Conservation (phyloP, 2,797 vertebrate species). For the Todus mexicanus region DNA sequence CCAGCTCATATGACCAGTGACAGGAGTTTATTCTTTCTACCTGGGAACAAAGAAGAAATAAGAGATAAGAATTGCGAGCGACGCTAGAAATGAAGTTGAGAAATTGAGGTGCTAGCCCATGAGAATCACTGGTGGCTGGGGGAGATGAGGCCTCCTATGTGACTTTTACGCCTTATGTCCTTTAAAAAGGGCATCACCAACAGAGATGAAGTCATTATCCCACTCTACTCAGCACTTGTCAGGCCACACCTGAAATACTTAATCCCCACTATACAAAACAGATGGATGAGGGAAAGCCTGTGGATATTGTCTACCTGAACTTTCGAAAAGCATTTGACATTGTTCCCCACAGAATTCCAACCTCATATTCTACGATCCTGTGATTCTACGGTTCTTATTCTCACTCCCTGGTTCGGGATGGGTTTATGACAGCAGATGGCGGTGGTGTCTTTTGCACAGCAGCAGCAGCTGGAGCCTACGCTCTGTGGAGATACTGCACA, state of each 20-base stretch:
- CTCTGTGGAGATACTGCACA: neutral
- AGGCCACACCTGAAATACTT: neutral
- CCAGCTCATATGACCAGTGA: rapidly evolving
- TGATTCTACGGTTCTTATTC: neutral
- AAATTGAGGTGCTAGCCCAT: rapidly evolving
- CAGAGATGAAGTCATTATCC: neutral
- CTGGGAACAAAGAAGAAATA: neutral
- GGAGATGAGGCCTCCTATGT: rapidly evolving
- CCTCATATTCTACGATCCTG: neutral
- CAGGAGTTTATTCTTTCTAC: too few species aligned
- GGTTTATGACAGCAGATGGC: slow-evolving; percentile 3
- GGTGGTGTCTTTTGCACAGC: neutral
- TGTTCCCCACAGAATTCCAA: neutral
- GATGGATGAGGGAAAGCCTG: too few species aligned
- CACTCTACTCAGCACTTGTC: neutral
- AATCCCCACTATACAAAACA: neutral
- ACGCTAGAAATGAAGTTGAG: neutral
- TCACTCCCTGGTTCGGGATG: neutral
- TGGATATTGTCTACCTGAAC: too few species aligned
- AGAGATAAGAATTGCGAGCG: rapidly evolving
- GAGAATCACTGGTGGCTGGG: neutral
- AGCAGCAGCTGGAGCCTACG: neutral
- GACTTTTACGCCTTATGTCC: neutral
- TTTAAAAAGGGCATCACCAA: neutral
- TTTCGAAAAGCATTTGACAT: too few species aligned